Percentiles rank a stretch among this genome's conserved stretches.
Conservation (phyloP, 2,797 vertebrate genomes). For the Leptoclinus maculatus region DNA sequence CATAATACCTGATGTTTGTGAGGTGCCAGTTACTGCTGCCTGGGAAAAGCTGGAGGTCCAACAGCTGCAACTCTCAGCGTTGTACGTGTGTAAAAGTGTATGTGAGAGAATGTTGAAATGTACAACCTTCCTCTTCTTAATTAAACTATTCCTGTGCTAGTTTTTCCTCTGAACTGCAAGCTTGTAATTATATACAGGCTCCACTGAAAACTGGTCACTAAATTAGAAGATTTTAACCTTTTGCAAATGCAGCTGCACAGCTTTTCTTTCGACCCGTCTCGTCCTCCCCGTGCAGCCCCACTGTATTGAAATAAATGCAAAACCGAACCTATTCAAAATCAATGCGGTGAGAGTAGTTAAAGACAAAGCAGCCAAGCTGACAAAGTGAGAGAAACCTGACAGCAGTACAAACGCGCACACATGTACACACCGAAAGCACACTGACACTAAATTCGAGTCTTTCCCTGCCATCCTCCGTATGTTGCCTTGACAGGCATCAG, state of each 20-base stretch:
- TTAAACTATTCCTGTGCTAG: conserved; percentile 26
- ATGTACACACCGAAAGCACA: conserved; percentile 34
- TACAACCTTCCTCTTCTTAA: conserved; percentile 39
- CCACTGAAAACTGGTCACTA: conserved; percentile 21
- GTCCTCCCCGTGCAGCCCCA: conserved; percentile 28
- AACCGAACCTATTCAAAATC: conserved; percentile 75
- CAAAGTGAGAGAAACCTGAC: conserved; percentile 77
- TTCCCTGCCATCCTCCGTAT: conserved; percentile 71
- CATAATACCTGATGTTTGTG: conserved; percentile 88
- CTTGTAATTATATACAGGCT: conserved; percentile 32
- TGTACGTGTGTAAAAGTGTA: conserved; percentile 18
- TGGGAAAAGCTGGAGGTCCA: conserved; percentile 76
- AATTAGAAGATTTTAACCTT: conserved; percentile 47
- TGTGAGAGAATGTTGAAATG: conserved; percentile 14
- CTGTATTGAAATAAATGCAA: conserved; percentile 58
- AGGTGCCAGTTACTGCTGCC: conserved; percentile 83
- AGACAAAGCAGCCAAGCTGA: conserved; percentile 70
- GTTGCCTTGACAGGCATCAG: conserved; percentile 83
- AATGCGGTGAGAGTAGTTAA: conserved; percentile 63
- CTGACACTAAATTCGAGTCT: conserved; percentile 57
- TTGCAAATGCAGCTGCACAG: conserved; percentile 43
- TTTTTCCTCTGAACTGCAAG: conserved; percentile 30
- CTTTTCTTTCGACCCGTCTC: conserved; percentile 39
- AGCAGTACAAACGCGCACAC: conserved; percentile 65
- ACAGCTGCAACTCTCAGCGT: conserved; percentile 66